Evolutionary conservation across 1,140 invertebrate species (phyloP), one percentile per base, ranked within the genome.

Genomic region (Drosophila quadrilineata): DNA sequence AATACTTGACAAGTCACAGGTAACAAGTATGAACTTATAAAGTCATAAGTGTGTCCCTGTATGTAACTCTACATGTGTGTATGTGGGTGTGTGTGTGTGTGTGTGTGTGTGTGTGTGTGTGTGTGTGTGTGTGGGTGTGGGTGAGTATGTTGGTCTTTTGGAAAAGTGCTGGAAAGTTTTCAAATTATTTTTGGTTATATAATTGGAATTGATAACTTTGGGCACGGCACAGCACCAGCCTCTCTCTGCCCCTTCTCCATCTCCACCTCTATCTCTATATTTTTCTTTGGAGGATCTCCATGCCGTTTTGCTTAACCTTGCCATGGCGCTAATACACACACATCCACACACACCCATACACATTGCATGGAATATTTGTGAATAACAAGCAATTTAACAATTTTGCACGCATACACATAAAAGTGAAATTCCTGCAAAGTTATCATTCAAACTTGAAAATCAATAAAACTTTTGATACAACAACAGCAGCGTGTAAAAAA

Each of bases 161-260:
- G 73, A 53, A 72, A 67, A 82, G 76, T 84, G 72, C 77, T 64
- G 76, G 52, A 85, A 84, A 84, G 79, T 84, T 84, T 84, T 84
- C 79, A 84, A 84, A 84, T 84, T 84, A 84, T 84, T 84, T 84
- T 84, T 84, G 79, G 79, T 84, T 84, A 86, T 76, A 85, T 84
- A 84, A 84, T 84, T 84, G 79, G 79, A 85, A 84, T 84, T 84
- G 79, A 84, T 84, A 84, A 84, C 79, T 84, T 84, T 84, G 75
- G 66, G 70, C 64, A 56, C 48, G 49, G 17, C 48, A 43, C 10
- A 48, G 49, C 49, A 60, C 31, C 53, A 71, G 57, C 54, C 50
- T 38, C 48, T 10, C 12, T 17, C 49, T 9, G 16, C 22, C 29
- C 6, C 14, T 21, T 33, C 10, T 24, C 24, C 45, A 12, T 10